Evolutionary conservation across 1,140 invertebrate genomes (phyloP).

Genomic region (Zophobas morio): DNA sequence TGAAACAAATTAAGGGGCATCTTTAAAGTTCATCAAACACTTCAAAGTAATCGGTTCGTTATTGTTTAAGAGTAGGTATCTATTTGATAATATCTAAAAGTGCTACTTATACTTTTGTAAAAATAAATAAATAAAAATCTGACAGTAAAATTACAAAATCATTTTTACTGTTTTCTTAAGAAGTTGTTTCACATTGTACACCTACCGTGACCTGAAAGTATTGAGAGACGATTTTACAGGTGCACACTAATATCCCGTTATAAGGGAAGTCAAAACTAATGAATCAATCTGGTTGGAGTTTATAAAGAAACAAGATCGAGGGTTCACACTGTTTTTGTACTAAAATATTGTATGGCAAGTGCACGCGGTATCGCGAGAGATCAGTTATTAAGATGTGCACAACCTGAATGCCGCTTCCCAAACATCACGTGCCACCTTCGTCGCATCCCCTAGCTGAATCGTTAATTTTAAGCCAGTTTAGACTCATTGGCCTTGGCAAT

Average conservation of each 20-base stretch:
- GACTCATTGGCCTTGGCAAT: slow-evolving; percentile 27
- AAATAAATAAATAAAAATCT: too few relatives aligned
- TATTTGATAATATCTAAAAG: too few relatives aligned
- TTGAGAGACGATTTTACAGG: slow-evolving; percentile 1
- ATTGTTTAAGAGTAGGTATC: too few relatives aligned
- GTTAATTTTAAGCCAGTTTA: slow-evolving; percentile 5
- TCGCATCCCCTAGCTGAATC: not conserved
- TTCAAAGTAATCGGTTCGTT: too few relatives aligned
- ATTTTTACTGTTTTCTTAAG: too few relatives aligned
- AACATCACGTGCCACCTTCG: slow-evolving; percentile 20
- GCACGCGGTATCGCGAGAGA: slow-evolving; percentile 11
- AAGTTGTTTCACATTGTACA: slow-evolving; percentile 1
- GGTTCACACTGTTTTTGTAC: slow-evolving; percentile 7
- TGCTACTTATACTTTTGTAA: too few relatives aligned
- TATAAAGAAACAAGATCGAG: slow-evolving; percentile 23
- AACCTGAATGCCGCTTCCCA: not conserved
- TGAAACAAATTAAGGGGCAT: too few relatives aligned
- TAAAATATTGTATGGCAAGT: slow-evolving; percentile 12
- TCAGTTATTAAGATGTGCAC: slow-evolving; percentile 28
- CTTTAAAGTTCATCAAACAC: too few relatives aligned
- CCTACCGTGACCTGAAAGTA: slow-evolving; percentile 21
- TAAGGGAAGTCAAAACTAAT: not conserved
- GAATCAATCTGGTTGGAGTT: slow-evolving; percentile 1
- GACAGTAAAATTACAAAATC: too few relatives aligned
- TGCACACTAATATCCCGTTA: too few relatives aligned